These are phyloP conservation scores for Alosa alosa DNA, from an alignment of 2,113 vertebrate species.

Conservation along the genomic window DNA sequence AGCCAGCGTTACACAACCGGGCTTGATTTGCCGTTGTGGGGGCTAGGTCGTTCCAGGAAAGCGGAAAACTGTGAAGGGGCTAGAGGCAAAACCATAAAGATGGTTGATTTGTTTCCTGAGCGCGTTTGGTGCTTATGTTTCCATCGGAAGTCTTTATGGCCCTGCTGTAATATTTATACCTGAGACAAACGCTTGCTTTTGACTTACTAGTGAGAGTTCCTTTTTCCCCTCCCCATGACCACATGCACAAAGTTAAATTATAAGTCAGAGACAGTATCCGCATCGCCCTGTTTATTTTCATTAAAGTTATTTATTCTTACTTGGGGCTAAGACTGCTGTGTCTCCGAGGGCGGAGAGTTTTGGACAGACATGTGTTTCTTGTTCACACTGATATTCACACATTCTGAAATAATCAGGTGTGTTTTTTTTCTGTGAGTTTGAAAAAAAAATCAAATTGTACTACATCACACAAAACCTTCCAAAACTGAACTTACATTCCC, in stretches of 20 bases:
- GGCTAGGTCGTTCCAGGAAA: slow-evolving; percentile 28
- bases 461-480: not conserved
- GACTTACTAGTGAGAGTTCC: slow-evolving; percentile 33
- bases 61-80: slow-evolving; percentile 29
- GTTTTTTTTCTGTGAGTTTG: not conserved
- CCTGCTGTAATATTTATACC: slow-evolving; percentile 47
- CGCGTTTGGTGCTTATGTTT: slow-evolving; percentile 44
- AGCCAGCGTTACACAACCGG: slow-evolving; percentile 6
- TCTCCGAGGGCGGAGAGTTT: not conserved
- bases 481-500: not conserved
- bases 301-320: not conserved
- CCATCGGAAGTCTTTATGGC: slow-evolving; percentile 48
- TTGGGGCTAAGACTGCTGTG: not conserved
- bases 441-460: not conserved
- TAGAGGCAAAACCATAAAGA: slow-evolving; percentile 37
- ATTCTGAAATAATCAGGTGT: slow-evolving; percentile 1
- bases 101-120: slow-evolving; percentile 50
- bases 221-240: not conserved
- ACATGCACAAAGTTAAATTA: slow-evolving; percentile 15
- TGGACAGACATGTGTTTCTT: slow-evolving; percentile 3
- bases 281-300: not conserved
- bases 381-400: slow-evolving; percentile 21
- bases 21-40: slow-evolving; percentile 27
- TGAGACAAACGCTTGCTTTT: slow-evolving; percentile 41
- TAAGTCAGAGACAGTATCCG: not conserved